Evolutionary conservation across 2,888 invertebrate species (phyloP), one percentile per base, ranked within the genome.

Genomic region (Beris morrisii): DNA sequence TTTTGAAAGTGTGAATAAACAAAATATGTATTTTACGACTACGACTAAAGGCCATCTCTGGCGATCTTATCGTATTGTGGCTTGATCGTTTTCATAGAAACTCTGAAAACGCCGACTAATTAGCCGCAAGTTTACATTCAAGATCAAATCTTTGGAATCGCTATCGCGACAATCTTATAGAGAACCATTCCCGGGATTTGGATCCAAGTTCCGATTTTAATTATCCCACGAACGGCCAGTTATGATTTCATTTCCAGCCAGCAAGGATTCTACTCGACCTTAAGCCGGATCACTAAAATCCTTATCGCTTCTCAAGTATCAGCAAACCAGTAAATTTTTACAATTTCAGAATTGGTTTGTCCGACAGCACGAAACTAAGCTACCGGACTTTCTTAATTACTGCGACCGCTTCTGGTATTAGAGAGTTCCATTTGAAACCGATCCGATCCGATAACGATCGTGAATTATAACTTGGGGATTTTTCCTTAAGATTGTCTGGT

Each of bases 301-400:
- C 38, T 38, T 61, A 46, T 44, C 30, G 52, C 13, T 6, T 5
- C 22, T 15, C 15, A 32, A 52, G 38, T 11, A 61, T 61, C 52
- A 12, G 38, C 13, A 61, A 50, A 38, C 45, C 43, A 50, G 61
- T 50, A 50, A 9, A 61, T 52, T 61, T 59, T 50, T 50, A 15
- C 12, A 61, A 38, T 61, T 61, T 59, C n/a, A 61, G 50, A 50
- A 50, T 50, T 50, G 61, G 5, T 52, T 61, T 30, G 61, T 30
- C 52, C n/a, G 50, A 61, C 61, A 61, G 61, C 61, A 61, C 30
- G 61, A 61, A 50, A 52, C 61, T 22, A 61, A 61, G 61, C 61
- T 61, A 61, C 61, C 30, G 61, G 61, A 61, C 32, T 52, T 61
- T 61, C 61, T 61, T 61, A 61, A 61, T 61, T 61, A 61, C 61